These are phyloP conservation scores for Otus sunia DNA, from an alignment of 2,113 vertebrate genomes.

Conservation along the genomic window DNA sequence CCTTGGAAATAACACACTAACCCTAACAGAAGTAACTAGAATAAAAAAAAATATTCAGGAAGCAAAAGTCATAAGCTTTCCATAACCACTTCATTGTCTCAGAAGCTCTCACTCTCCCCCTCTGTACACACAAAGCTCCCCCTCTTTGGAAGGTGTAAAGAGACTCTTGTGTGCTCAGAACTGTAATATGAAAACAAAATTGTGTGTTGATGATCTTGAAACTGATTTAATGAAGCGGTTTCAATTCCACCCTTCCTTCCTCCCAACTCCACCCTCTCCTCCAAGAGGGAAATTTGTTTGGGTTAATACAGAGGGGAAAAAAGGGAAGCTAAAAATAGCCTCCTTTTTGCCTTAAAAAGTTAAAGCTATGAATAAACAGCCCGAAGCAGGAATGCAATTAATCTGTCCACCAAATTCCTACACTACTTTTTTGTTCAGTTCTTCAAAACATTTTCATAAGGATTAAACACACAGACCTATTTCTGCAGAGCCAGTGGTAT, in stretches of 20 bases:
- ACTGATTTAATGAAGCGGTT: not conserved
- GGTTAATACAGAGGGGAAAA: not conserved
- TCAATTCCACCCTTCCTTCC: constrained; percentile 44
- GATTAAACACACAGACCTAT: not conserved
- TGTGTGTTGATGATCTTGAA: not conserved
- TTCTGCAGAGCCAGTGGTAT: not conserved
- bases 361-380: constrained; percentile 30
- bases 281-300: not conserved
- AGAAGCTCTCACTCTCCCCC: not conserved
- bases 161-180: not conserved
- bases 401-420: constrained; percentile 32
- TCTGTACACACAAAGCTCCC: not conserved
- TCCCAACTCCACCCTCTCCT: constrained; percentile 30
- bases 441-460: constrained; percentile 7
- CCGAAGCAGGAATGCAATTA: constrained; percentile 24
- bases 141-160: not conserved
- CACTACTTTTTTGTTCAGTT: not conserved
- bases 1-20: not conserved
- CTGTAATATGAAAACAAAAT: not conserved
- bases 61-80: not conserved
- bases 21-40: not conserved
- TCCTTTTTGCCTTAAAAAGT: not conserved
- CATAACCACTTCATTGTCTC: not conserved
- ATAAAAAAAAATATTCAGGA: not conserved
- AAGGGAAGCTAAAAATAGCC: constrained; percentile 11